Evolutionary conservation across 2,797 vertebrate genomes (phyloP).

Genomic region (Urocyon cinereoargenteus): DNA sequence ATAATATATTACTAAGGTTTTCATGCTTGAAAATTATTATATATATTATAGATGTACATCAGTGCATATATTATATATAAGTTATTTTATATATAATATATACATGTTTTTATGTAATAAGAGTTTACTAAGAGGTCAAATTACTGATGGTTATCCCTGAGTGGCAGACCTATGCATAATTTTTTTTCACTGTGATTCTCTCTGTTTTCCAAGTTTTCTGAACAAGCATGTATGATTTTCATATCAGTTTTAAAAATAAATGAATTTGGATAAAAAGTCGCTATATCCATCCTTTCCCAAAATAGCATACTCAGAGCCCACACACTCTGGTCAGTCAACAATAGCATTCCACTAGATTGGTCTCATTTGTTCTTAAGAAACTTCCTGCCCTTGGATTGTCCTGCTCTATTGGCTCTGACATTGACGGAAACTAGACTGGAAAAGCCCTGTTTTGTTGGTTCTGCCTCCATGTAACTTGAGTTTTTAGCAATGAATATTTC

Average conservation of each 20-base stretch:
- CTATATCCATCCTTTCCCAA: not conserved
- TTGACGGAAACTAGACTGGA: not conserved
- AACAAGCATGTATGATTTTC: not conserved
- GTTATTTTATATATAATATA: not conserved
- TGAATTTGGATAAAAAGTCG: not conserved
- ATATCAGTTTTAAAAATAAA: not conserved
- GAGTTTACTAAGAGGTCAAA: not conserved
- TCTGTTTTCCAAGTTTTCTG: slow-evolving; percentile 2
- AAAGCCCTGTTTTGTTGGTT: not conserved
- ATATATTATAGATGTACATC: not conserved
- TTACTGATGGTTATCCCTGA: not conserved
- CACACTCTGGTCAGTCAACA: not conserved
- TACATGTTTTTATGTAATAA: not conserved
- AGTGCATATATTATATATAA: not conserved
- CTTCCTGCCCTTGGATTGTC: not conserved
- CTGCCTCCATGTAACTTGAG: not conserved
- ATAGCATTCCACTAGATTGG: not conserved
- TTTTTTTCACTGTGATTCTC: not conserved
- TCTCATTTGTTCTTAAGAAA: not conserved
- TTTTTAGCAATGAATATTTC: slow-evolving; percentile 20
- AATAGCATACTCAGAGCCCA: not conserved
- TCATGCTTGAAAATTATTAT: not conserved
- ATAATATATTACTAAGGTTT: slow-evolving; percentile 15
- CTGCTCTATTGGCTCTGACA: not conserved
- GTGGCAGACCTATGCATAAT: not conserved